Conservation (phyloP, 2,888 invertebrate species). For the Mellilla xanthometata region DNA sequence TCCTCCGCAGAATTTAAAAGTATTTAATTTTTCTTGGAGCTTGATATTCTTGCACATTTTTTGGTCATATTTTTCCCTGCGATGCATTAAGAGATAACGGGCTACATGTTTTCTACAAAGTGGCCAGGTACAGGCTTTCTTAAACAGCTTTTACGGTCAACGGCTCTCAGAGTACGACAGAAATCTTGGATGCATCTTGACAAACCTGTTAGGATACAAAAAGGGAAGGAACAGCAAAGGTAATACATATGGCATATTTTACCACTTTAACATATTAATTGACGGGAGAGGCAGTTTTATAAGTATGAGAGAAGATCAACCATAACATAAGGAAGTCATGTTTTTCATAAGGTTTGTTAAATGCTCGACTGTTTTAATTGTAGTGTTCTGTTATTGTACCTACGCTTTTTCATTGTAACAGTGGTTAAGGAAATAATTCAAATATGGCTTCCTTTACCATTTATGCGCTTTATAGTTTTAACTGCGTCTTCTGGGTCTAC, state of each 20-base stretch:
- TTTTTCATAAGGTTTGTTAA: not conserved
- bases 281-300: constrained; percentile 5
- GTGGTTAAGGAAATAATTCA: not conserved
- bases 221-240: not conserved
- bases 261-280: constrained; percentile 1
- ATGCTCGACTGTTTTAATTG: constrained; percentile 3
- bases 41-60: not conserved
- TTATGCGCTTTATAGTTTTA: not conserved
- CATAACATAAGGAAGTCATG: not conserved
- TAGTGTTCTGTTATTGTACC: constrained; percentile 7
- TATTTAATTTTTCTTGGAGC: constrained; percentile 4
- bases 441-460: no score
- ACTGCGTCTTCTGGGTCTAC: no score
- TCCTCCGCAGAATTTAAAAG: constrained; percentile 7
- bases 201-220: constrained; percentile 21
- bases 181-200: constrained; percentile 19
- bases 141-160: constrained; percentile 16
- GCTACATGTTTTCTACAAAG: constrained; percentile 14
- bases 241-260: constrained; percentile 7
- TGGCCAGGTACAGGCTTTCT: constrained; percentile 13
- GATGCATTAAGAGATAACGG: constrained; percentile 27
- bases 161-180: constrained; percentile 18
- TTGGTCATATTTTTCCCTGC: constrained; percentile 1
- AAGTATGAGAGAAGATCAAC: not conserved
- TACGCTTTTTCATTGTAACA: not conserved